phyloP scores from a whole-genome alignment of 2,888 invertebrate genomes.

The Aspidiotus destructor region DNA sequence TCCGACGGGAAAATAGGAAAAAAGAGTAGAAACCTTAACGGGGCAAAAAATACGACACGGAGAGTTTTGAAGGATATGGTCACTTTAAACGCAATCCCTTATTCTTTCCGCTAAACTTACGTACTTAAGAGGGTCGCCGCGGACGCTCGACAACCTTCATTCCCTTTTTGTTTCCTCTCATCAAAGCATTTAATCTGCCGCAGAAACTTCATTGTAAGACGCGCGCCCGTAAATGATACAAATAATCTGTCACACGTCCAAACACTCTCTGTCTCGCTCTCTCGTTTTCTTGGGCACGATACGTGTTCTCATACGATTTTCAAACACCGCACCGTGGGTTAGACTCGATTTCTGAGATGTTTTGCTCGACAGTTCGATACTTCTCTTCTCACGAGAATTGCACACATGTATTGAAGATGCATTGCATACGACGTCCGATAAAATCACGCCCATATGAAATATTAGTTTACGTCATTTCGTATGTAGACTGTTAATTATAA shows the following conservation, averaged over 20 bases:
- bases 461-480: too few species aligned
- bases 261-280: background rate
- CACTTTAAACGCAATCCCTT: conserved; percentile 30
- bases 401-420: background rate
- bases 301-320: background rate
- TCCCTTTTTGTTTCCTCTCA: conserved; percentile 28
- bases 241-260: conserved; percentile 27
- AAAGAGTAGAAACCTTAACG: background rate
- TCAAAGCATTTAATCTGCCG: conserved; percentile 30
- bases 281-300: too few species aligned
- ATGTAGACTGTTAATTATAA: too few species aligned
- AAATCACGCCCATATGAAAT: too few species aligned
- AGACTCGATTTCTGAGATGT: conserved; percentile 18
- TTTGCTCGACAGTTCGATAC: background rate
- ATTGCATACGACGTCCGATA: background rate
- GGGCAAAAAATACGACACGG: conserved; percentile 21
- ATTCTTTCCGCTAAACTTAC: conserved; percentile 15
- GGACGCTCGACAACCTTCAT: conserved; percentile 28
- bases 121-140: conserved; percentile 25
- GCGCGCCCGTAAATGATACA: conserved; percentile 26
- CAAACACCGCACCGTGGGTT: conserved; percentile 12
- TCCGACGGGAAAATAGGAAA: conserved; percentile 5
- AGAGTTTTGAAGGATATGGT: conserved; percentile 23
- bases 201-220: conserved; percentile 23
- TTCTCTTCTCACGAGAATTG: background rate